A percentile compares a stretch with the other conserved stretches of the same genome.
Conservation (phyloP, 2,888 invertebrate species). For the Euplagia quadripunctaria region DNA sequence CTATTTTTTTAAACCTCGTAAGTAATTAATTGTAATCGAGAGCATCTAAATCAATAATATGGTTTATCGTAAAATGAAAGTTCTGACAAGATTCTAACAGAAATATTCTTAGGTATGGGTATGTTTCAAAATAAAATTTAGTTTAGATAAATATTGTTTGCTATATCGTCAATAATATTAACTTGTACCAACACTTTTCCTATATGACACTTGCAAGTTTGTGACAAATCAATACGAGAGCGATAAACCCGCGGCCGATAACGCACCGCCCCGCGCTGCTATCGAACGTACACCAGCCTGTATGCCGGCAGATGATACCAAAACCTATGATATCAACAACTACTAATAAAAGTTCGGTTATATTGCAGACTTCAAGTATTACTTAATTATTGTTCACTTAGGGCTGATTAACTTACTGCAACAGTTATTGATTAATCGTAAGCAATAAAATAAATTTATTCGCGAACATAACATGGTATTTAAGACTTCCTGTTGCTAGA, state of each 20-base stretch:
- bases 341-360: neutral
- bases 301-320: neutral
- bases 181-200: neutral
- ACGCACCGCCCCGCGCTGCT: constrained; percentile 5
- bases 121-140: neutral
- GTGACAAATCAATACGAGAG: constrained; percentile 29
- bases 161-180: neutral
- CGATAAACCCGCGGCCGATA: constrained; percentile 30
- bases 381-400: neutral
- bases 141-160: neutral
- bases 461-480: neutral
- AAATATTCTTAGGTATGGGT: neutral
- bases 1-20: too few relatives aligned
- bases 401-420: neutral
- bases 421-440: neutral
- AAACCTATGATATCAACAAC: neutral
- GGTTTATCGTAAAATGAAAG: neutral
- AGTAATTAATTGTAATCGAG: neutral
- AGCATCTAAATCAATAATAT: neutral
- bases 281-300: neutral
- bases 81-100: neutral
- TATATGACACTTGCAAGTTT: constrained; percentile 8
- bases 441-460: neutral
- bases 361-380: neutral
- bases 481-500: neutral